Conservation (phyloP, 2,888 invertebrate species). For the Exephanes ischioxanthus region DNA sequence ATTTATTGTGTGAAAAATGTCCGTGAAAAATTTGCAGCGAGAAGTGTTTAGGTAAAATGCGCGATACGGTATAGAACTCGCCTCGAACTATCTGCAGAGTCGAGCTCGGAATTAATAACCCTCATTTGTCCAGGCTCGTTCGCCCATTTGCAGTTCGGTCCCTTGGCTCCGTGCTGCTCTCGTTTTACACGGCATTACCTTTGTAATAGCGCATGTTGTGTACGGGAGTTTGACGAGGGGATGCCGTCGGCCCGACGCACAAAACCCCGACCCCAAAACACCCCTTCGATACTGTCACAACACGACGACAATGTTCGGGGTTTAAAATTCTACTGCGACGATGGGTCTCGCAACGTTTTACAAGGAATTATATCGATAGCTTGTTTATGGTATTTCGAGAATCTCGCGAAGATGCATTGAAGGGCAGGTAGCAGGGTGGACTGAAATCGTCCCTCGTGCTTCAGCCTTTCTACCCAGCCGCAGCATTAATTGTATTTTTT, state of each 20-base stretch:
- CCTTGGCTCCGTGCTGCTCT: slow-evolving; percentile 48
- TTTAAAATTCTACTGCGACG: slow-evolving; percentile 69
- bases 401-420: slow-evolving; percentile 60
- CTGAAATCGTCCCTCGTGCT: slow-evolving; percentile 16
- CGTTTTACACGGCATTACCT: slow-evolving; percentile 64
- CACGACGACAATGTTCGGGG: slow-evolving; percentile 75
- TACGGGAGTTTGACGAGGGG: slow-evolving; percentile 47
- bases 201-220: slow-evolving; percentile 42
- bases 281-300: slow-evolving; percentile 82
- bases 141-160: slow-evolving; percentile 47
- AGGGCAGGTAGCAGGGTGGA: slow-evolving; percentile 72
- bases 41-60: slow-evolving; percentile 30
- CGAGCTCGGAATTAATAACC: slow-evolving; percentile 79
- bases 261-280: slow-evolving; percentile 78
- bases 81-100: slow-evolving; percentile 48
- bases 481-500: not conserved
- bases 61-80: slow-evolving; percentile 64
- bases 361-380: slow-evolving; percentile 78
- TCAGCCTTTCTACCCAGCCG: not conserved
- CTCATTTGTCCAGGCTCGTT: slow-evolving; percentile 78
- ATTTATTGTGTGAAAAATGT: slow-evolving; percentile 55
- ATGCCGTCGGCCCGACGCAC: slow-evolving; percentile 64
- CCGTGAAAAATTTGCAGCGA: slow-evolving; percentile 28
- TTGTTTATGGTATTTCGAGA: slow-evolving; percentile 76
- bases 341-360: slow-evolving; percentile 64